A percentile compares a stretch with the other conserved stretches of the same genome.
Evolutionary conservation across 2,888 invertebrate genomes (phyloP).

Genomic region (Teleiodes luculella): DNA sequence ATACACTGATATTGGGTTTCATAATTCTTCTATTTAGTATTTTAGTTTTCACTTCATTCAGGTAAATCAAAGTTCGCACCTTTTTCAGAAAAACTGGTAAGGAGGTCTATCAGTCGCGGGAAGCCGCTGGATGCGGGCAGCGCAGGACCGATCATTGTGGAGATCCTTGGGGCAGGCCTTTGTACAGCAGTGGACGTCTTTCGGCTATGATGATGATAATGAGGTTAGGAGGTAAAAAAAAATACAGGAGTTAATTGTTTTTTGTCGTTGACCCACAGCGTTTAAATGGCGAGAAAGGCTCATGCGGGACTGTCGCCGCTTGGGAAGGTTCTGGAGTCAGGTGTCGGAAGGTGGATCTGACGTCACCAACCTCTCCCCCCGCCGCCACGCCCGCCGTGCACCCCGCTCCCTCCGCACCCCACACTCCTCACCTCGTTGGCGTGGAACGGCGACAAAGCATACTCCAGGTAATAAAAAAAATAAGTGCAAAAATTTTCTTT

Average conservation of each 20-base stretch:
- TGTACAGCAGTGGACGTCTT: too few species aligned
- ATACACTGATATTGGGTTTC: too few species aligned
- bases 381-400: conserved; percentile 59
- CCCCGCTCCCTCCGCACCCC: conserved; percentile 50
- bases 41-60: too few species aligned
- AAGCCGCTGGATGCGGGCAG: too few species aligned
- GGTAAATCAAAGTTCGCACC: too few species aligned
- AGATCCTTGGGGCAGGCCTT: too few species aligned
- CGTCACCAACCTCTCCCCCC: conserved; percentile 66
- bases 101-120: too few species aligned
- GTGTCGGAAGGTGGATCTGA: conserved; percentile 78
- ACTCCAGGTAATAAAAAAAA: conserved; percentile 63
- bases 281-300: conserved; percentile 82
- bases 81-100: too few species aligned
- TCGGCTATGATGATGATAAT: too few species aligned
- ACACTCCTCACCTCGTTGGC: conserved; percentile 59
- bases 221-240: background rate
- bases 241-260: background rate
- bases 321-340: conserved; percentile 81
- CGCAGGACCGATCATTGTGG: too few species aligned
- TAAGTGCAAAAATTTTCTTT: background rate
- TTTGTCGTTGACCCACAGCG: conserved; percentile 57
- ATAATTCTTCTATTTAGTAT: too few species aligned
- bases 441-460: conserved; percentile 71
- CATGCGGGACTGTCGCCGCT: conserved; percentile 82